phyloP scores from a whole-genome alignment of 1,140 invertebrate genomes.

The Littorina saxatilis region DNA sequence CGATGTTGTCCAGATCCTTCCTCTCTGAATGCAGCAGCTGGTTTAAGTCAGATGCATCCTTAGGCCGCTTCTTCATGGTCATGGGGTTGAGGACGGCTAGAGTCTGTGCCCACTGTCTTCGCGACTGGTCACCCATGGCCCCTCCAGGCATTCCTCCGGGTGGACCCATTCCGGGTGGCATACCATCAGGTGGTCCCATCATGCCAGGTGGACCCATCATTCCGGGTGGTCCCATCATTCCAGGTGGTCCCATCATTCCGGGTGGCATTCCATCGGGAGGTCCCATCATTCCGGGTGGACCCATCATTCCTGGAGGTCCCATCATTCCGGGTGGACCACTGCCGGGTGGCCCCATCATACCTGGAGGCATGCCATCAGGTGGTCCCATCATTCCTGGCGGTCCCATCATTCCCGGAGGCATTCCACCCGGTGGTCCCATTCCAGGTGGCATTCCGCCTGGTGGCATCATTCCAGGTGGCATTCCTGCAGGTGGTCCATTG shows the following conservation, averaged over 20 bases:
- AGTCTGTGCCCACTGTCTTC: not conserved
- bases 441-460: conserved; percentile 20
- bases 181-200: conserved; percentile 2
- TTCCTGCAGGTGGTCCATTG: not conserved
- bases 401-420: conserved; percentile 30
- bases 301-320: conserved; percentile 8
- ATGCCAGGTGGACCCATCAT: not conserved
- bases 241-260: conserved; percentile 13
- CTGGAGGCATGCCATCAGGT: too few relatives aligned
- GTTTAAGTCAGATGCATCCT: conserved; percentile 31
- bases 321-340: conserved; percentile 24
- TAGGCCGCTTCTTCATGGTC: conserved; percentile 12
- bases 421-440: conserved; percentile 16
- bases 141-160: not conserved
- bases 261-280: not conserved
- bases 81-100: conserved; percentile 2
- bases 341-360: conserved; percentile 10
- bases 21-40: conserved; percentile 33
- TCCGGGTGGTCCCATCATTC: conserved; percentile 8
- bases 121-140: not conserved
- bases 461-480: conserved; percentile 18
- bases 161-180: not conserved
- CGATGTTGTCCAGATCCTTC: not conserved
- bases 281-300: conserved; percentile 13
- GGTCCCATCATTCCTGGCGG: conserved; percentile 26